Conservation (phyloP, 2,113 vertebrate genomes). For the Bubo scandiacus region DNA sequence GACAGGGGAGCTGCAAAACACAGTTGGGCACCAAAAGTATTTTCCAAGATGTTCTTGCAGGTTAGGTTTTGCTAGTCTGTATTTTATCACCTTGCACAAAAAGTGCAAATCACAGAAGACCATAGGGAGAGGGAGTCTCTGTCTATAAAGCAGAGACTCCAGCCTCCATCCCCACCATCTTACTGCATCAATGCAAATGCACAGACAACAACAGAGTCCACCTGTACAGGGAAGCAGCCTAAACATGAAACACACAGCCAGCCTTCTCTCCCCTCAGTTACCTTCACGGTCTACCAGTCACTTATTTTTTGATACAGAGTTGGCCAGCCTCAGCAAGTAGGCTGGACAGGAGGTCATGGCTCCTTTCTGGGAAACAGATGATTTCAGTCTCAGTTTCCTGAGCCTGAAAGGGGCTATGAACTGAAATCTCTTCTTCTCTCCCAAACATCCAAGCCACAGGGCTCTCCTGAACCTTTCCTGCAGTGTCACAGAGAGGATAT, state of each 20-base stretch:
- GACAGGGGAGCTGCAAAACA: not conserved
- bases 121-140: not conserved
- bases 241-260: not conserved
- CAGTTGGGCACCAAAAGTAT: not conserved
- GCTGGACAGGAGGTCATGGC: not conserved
- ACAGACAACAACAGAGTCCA: not conserved
- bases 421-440: not conserved
- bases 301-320: not conserved
- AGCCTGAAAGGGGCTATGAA: not conserved
- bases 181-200: not conserved
- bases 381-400: not conserved
- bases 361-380: not conserved
- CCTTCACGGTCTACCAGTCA: not conserved
- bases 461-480: not conserved
- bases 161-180: not conserved
- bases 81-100: not conserved
- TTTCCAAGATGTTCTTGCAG: not conserved
- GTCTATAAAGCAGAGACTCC: not conserved
- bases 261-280: not conserved
- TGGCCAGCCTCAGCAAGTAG: not conserved
- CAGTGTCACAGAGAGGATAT: not conserved
- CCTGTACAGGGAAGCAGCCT: not conserved
- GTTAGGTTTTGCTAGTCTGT: not conserved
- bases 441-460: rapidly evolving
- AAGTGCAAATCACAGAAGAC: not conserved